phyloP scores from a whole-genome alignment of 2,888 invertebrate genomes.

The Scaptomyza polygonia region DNA sequence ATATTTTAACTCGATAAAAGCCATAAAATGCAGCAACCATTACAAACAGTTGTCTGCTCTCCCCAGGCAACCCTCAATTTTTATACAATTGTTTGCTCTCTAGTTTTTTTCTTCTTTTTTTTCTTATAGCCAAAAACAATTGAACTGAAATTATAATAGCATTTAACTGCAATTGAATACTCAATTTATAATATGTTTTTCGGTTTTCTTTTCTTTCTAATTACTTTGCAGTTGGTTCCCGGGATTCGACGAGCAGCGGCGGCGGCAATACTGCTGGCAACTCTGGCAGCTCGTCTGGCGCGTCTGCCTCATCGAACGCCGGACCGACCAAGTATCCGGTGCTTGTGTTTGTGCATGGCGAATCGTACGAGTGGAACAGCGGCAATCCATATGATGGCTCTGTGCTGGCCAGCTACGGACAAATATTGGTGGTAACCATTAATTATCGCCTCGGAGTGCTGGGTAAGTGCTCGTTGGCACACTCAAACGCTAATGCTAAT shows the following conservation, averaged over 20 bases:
- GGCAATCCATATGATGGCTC: conserved; percentile 99
- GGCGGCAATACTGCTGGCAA: conserved; percentile 54
- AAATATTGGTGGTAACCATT: conserved; percentile 94
- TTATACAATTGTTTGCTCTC: conserved; percentile 21
- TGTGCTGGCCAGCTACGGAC: conserved; percentile 96
- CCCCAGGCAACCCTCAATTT: conserved; percentile 14
- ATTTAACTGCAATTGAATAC: conserved; percentile 45
- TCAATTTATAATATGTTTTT: conserved; percentile 8
- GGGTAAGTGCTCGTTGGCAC: conserved; percentile 86
- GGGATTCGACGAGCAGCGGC: conserved; percentile 75
- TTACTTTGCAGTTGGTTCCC: conserved; percentile 82
- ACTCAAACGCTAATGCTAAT: conserved; percentile 67
- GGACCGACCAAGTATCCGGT: conserved; percentile 90
- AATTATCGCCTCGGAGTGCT: conserved; percentile 93
- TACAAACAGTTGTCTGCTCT: conserved; percentile 31
- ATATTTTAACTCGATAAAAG: conserved; percentile 16
- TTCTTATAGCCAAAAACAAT: conserved; percentile 25
- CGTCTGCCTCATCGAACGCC: conserved; percentile 80
- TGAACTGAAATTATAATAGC: conserved; percentile 22
- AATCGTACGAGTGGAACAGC: conserved; percentile 98
- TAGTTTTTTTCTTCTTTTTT: background rate
- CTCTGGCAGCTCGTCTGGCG: conserved; percentile 75
- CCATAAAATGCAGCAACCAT: conserved; percentile 47
- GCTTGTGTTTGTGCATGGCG: conserved; percentile 97
- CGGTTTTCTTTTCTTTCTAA: conserved; percentile 32